phyloP scores from a whole-genome alignment of 1,140 invertebrate species.

The Drosophila ogumai region DNA sequence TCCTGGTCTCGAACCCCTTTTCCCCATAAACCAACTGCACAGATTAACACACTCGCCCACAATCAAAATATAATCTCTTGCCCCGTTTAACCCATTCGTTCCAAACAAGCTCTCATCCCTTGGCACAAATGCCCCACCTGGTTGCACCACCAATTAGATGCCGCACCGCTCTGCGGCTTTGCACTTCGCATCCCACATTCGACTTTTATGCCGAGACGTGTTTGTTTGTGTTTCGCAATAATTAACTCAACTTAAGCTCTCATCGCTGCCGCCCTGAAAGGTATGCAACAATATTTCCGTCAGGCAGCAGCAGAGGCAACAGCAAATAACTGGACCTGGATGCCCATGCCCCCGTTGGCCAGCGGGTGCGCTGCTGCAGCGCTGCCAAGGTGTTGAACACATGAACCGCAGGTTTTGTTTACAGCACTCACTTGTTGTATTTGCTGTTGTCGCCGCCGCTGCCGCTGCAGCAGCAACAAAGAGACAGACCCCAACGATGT shows the following conservation, averaged over 20 bases:
- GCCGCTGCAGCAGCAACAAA: conserved; percentile 41
- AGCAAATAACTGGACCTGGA: conserved; percentile 37
- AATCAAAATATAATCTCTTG: conserved; percentile 32
- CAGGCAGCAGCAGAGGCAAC: conserved; percentile 22
- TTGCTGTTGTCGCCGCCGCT: conserved; percentile 37
- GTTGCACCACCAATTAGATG: conserved; percentile 44
- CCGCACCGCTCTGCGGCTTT: conserved; percentile 38
- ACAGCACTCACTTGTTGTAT: conserved; percentile 62
- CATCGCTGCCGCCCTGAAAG: conserved; percentile 44
- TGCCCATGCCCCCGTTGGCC: conserved; percentile 18
- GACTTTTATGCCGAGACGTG: conserved; percentile 39
- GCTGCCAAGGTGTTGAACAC: conserved; percentile 78
- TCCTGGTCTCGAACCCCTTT: no score
- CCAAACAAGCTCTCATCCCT: conserved; percentile 2
- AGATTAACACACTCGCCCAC: conserved; percentile 19
- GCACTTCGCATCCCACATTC: conserved; percentile 39
- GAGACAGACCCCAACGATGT: conserved; percentile 63
- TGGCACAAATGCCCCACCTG: neutral
- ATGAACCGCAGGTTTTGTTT: conserved; percentile 83
- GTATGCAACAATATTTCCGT: conserved; percentile 76
- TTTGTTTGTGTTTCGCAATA: conserved; percentile 66
- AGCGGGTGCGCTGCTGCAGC: conserved; percentile 48
- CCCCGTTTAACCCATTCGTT: conserved; percentile 21
- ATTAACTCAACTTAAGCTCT: conserved; percentile 77
- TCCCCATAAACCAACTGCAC: neutral